Evolutionary conservation across 2,113 vertebrate species (phyloP).

Genomic region (Limanda limanda): DNA sequence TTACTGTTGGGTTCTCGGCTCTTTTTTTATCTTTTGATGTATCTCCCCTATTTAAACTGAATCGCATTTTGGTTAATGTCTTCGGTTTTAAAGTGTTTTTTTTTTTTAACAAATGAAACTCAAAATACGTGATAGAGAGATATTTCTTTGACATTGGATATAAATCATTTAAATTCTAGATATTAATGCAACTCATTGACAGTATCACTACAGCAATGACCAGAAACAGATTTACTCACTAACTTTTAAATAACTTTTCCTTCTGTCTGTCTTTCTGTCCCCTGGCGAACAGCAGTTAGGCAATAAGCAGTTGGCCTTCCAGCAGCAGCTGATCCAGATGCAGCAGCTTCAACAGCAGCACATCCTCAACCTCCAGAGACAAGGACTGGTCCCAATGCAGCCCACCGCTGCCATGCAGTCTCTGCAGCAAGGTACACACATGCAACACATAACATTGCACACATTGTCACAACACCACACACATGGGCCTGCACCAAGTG

Average conservation of each 20-base stretch:
- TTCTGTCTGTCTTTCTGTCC: conserved; percentile 2
- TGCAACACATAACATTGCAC: conserved; percentile 11
- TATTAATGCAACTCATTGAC: too few relatives aligned
- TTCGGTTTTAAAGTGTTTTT: background rate
- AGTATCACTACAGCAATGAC: background rate
- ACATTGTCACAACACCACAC: conserved; percentile 36
- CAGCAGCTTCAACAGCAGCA: conserved; percentile 99
- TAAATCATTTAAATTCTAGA: background rate
- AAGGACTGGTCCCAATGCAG: conserved; percentile 94
- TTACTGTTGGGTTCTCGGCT: background rate
- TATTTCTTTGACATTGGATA: background rate
- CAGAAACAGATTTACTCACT: background rate
- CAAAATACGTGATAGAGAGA: too few relatives aligned
- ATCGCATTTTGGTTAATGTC: background rate
- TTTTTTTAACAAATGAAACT: too few relatives aligned
- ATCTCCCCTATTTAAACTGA: background rate
- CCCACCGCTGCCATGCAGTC: conserved; percentile 92
- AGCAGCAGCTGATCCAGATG: conserved; percentile 99
- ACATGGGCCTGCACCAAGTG: conserved; percentile 42
- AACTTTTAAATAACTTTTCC: conserved; percentile 7
- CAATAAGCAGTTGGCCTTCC: conserved; percentile 98
- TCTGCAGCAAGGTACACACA: conserved; percentile 91
- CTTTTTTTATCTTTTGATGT: too few relatives aligned
- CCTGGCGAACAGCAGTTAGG: conserved; percentile 86
- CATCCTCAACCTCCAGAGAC: conserved; percentile 97